A percentile compares a stretch with the other conserved stretches of the same genome.
phyloP scores from a whole-genome alignment of 2,113 vertebrate species.

The Dendrocopos noguchii region DNA sequence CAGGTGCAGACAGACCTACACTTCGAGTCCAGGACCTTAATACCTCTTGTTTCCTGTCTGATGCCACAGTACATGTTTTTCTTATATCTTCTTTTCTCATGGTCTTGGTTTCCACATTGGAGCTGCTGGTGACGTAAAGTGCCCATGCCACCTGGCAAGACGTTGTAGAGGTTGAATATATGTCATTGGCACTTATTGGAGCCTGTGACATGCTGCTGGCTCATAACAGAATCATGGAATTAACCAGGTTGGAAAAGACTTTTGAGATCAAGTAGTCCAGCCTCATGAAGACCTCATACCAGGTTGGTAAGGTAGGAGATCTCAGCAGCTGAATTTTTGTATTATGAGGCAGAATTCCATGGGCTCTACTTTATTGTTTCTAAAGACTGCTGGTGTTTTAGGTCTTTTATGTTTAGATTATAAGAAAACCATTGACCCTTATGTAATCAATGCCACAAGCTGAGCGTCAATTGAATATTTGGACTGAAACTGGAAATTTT shows the following conservation, averaged over 20 bases:
- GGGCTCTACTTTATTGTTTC: background rate
- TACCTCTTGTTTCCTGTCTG: background rate
- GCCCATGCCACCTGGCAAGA: background rate
- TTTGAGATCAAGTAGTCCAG: no score
- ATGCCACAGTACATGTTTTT: background rate
- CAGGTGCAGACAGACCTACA: background rate
- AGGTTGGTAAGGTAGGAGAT: background rate
- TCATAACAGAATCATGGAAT: background rate
- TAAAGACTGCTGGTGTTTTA: background rate
- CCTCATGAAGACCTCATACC: background rate
- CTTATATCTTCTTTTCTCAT: background rate
- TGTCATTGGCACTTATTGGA: background rate
- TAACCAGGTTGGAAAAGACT: no score
- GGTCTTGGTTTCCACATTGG: background rate
- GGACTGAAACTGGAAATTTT: background rate
- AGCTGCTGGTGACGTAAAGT: background rate
- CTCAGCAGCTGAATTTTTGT: background rate
- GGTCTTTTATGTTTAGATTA: background rate
- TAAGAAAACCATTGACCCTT: background rate
- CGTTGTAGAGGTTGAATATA: background rate
- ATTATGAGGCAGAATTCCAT: fast-evolving
- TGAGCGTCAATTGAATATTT: background rate
- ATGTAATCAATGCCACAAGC: background rate
- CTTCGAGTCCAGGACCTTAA: background rate
- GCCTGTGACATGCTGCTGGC: background rate